phyloP scores from a whole-genome alignment of 2,113 vertebrate genomes.

The Myocastor coypus region DNA sequence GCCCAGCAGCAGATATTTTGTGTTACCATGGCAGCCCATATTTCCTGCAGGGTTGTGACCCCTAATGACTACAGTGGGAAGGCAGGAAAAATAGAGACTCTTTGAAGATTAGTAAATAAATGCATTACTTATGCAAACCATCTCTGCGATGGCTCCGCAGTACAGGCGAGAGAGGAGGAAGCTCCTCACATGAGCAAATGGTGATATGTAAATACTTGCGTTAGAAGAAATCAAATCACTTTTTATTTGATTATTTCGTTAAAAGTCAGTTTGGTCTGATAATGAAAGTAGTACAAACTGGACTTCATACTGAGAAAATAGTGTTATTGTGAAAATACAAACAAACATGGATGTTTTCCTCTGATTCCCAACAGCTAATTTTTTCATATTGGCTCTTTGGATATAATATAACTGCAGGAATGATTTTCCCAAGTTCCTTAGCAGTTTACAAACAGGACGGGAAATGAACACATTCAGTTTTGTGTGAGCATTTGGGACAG shows the following conservation, averaged over 20 bases:
- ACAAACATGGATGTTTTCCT: conserved; percentile 70
- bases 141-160: conserved; percentile 80
- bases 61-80: conserved; percentile 98
- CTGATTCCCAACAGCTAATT: conserved; percentile 76
- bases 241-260: conserved; percentile 82
- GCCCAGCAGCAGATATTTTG: conserved; percentile 97
- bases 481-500: conserved; percentile 74
- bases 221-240: conserved; percentile 81
- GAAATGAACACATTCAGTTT: conserved; percentile 80
- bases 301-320: conserved; percentile 79
- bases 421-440: conserved; percentile 80
- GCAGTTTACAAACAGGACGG: conserved; percentile 74
- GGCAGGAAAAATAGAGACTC: conserved; percentile 94
- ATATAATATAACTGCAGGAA: conserved; percentile 79
- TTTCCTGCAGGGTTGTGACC: conserved; percentile 99
- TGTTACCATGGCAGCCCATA: conserved; percentile 98
- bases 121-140: conserved; percentile 96
- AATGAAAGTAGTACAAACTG: conserved; percentile 75
- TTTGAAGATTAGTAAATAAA: conserved; percentile 97
- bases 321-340: conserved; percentile 83
- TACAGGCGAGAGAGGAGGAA: conserved; percentile 71
- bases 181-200: conserved; percentile 79
- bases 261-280: conserved; percentile 81
- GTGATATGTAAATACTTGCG: conserved; percentile 82
- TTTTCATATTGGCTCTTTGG: conserved; percentile 76